A percentile compares a stretch with the other conserved stretches of the same genome.
Evolutionary conservation across 1,140 invertebrate genomes (phyloP).

Genomic region (Drosophila varians): DNA sequence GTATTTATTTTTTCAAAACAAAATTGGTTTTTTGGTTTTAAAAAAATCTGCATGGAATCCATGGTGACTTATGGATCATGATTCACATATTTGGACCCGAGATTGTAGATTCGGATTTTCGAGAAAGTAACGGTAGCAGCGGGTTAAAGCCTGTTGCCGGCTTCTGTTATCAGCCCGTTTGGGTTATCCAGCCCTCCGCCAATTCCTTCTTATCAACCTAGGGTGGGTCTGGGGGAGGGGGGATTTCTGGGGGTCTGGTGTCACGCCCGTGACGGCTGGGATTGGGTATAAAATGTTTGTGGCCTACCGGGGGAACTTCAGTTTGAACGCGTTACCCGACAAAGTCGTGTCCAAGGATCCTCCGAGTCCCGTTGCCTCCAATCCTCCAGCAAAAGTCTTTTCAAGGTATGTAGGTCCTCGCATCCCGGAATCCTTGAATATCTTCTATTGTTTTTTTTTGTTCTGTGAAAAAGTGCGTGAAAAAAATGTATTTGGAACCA

Average conservation of each 20-base stretch:
- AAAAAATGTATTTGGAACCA: not conserved
- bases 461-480: not conserved
- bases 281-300: slow-evolving; percentile 60
- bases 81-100: not conserved
- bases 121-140: not conserved
- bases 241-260: slow-evolving; percentile 6
- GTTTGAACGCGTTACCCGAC: slow-evolving; percentile 48
- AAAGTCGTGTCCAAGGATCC: slow-evolving; percentile 42
- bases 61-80: not conserved
- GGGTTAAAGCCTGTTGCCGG: slow-evolving; percentile 32
- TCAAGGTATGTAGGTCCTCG: slow-evolving; percentile 42
- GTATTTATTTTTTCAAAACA: too few relatives aligned
- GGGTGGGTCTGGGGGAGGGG: not conserved
- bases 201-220: slow-evolving; percentile 30
- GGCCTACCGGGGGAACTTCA: slow-evolving; percentile 34
- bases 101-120: not conserved
- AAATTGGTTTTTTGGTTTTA: not conserved
- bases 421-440: not conserved
- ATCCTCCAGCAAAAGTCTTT: not conserved
- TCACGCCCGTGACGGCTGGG: slow-evolving; percentile 40
- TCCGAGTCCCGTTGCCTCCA: not conserved
- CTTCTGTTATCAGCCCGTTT: slow-evolving; percentile 16
- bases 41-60: too few relatives aligned
- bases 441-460: not conserved
- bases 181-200: slow-evolving; percentile 19